Evolutionary conservation across 2,888 invertebrate species (phyloP), one percentile per base, ranked within the genome.

Genomic region (Agrochola lota): DNA sequence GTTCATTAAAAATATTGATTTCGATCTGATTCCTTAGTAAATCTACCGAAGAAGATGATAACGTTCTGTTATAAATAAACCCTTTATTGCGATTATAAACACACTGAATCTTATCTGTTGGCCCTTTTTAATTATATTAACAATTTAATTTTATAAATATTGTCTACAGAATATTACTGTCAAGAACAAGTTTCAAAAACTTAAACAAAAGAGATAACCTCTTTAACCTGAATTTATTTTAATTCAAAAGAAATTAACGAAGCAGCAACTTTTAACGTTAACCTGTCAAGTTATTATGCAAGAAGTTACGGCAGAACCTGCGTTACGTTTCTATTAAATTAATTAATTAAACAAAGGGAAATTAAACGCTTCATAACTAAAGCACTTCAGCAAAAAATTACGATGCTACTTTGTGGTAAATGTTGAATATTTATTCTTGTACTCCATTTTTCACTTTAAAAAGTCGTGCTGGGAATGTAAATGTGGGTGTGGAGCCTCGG

Each of bases 341-440:
- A 79, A 84, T 80, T 77, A 81, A 78, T 74, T 74, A 66, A 52
- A 86, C 74, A 63, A 77, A 79, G 64, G 43, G 15, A 85, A 83
- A 69, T 66, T 72, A 46, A 80, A 67, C 63, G 68, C 52, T 80
- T 69, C 66, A 64, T 55, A 75, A 67, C 59, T 73, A 59, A 75
- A 73, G 40, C 68, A 66, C 40, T 60, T 60, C 55, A 67, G 30
- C 26, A 69, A 81, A 70, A 73, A 74, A 71, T 66, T 30, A 63
- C 43, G 74, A 59, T 52, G 62, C 59, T 68, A 68, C 74, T 72
- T 76, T 70, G 73, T 74, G 84, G 80, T 71, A 73, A 84, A 86
- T 67, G 78, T 78, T 85, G 83, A 85, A 88, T 90, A 88, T 90
- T 90, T 87, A 90, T 85, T 77, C 84, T 71, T 64, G 62, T 74